These are phyloP conservation scores for Liolophura sinensis DNA, from an alignment of 1,140 invertebrate genomes.

Conservation along the genomic window DNA sequence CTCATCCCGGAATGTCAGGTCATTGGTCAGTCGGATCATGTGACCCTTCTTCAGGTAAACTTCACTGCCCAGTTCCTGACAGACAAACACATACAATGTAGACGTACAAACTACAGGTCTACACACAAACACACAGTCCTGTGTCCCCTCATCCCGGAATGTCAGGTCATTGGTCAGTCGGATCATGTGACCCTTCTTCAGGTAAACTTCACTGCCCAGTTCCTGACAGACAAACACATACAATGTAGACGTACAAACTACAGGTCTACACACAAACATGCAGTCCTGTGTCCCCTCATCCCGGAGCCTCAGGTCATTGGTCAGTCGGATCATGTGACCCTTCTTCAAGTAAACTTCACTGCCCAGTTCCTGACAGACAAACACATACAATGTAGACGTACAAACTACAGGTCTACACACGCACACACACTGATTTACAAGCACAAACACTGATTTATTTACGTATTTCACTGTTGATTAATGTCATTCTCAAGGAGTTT, in stretches of 20 bases:
- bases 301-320: constrained; percentile 77
- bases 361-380: constrained; percentile 29
- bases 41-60: constrained; percentile 86
- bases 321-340: constrained; percentile 82
- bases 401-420: constrained; percentile 55
- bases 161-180: constrained; percentile 84
- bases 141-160: constrained; percentile 78
- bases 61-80: constrained; percentile 66
- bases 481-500: too few species aligned
- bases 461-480: too few species aligned
- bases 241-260: background rate
- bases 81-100: constrained; percentile 1
- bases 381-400: too few species aligned
- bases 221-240: constrained; percentile 24
- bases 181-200: constrained; percentile 82
- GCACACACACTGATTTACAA: too few species aligned
- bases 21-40: constrained; percentile 83
- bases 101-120: background rate
- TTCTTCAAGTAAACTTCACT: constrained; percentile 88
- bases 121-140: constrained; percentile 72
- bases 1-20: constrained; percentile 77
- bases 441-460: too few species aligned
- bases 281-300: constrained; percentile 76
- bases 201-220: constrained; percentile 76
- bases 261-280: constrained; percentile 69